Evolutionary conservation across 2,113 vertebrate species (phyloP).

Genomic region (Erythrocercus mccallii): DNA sequence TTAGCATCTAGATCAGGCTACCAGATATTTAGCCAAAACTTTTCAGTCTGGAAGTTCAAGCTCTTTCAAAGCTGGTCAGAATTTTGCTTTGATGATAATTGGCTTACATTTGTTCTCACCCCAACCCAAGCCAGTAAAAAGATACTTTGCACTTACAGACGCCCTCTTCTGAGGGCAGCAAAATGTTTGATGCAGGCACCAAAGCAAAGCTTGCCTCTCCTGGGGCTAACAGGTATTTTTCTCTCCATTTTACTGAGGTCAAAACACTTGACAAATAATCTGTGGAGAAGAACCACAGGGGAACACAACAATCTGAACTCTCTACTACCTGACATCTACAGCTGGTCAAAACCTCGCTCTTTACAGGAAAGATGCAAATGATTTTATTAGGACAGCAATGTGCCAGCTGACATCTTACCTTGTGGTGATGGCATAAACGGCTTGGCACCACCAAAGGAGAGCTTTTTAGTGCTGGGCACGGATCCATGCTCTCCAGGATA

Average conservation of each 20-base stretch:
- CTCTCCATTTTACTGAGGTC: not conserved
- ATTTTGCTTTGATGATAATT: not conserved
- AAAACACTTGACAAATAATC: not conserved
- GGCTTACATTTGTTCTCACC: not conserved
- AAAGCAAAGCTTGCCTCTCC: conserved; percentile 2
- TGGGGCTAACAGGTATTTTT: not conserved
- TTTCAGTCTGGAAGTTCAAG: not conserved
- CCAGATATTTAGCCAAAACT: not conserved
- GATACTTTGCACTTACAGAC: not conserved
- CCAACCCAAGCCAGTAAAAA: not conserved
- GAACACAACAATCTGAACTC: not conserved
- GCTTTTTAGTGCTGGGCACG: conserved; percentile 70
- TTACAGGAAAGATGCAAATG: not conserved
- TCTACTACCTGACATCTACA: not conserved
- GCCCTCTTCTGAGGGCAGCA: not conserved
- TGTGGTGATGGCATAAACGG: conserved; percentile 80
- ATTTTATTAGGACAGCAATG: not conserved
- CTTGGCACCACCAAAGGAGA: conserved; percentile 79
- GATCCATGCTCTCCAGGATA: conserved; percentile 69
- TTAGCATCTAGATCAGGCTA: not conserved
- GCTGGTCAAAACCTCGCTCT: not conserved
- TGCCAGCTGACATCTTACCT: conserved; percentile 69
- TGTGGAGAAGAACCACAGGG: not conserved
- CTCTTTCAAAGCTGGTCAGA: not conserved
- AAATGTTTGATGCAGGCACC: not conserved